These are phyloP conservation scores for Ornithorhynchus anatinus DNA, from an alignment of 2,113 vertebrate genomes.

Conservation along the genomic window DNA sequence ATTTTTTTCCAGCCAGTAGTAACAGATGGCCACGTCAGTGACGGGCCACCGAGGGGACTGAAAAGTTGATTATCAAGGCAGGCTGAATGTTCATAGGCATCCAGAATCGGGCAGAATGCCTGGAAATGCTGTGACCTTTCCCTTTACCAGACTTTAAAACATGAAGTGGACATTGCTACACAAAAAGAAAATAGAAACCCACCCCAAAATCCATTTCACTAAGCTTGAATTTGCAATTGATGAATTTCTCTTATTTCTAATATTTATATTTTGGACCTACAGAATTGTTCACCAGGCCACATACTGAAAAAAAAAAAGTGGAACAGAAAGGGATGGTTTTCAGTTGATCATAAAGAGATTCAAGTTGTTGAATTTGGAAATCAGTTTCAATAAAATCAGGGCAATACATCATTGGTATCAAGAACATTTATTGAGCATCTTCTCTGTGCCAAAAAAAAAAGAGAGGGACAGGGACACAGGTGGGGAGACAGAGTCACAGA, in stretches of 20 bases:
- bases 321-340: not conserved
- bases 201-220: not conserved
- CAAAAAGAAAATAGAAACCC: not conserved
- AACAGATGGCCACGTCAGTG: slow-evolving; percentile 55
- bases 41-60: slow-evolving; percentile 27
- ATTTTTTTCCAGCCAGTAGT: slow-evolving; percentile 39
- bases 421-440: no score
- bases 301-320: not conserved
- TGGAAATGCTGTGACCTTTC: slow-evolving; percentile 25
- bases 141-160: slow-evolving; percentile 38
- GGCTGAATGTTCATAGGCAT: slow-evolving; percentile 17
- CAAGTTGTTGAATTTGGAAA: not conserved
- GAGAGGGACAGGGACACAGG: no score
- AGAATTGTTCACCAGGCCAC: no score
- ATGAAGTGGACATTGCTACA: slow-evolving; percentile 6
- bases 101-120: slow-evolving; percentile 36
- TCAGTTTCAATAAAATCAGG: not conserved
- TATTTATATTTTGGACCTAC: not conserved
- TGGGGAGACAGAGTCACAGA: no score
- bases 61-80: slow-evolving; percentile 45
- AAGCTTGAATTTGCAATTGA: not conserved
- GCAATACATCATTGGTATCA: not conserved
- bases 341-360: not conserved
- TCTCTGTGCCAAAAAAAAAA: no score
- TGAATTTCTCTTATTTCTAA: not conserved